phyloP scores from a whole-genome alignment of 2,888 invertebrate genomes.

The Oligia strigilis region DNA sequence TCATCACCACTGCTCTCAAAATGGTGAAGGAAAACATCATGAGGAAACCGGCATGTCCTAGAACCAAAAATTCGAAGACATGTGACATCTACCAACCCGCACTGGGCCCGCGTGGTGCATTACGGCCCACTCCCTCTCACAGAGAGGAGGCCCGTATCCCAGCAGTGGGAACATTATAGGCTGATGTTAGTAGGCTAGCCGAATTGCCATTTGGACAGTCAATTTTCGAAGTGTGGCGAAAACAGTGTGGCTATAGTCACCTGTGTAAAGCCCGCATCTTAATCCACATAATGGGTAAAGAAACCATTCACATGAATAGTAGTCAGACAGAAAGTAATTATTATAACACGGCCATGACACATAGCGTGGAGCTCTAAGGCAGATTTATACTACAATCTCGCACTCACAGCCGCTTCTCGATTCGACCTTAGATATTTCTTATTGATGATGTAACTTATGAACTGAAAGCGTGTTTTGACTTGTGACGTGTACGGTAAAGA shows the following conservation, averaged over 20 bases:
- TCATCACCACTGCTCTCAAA: too few relatives aligned
- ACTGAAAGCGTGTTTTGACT: conserved; percentile 24
- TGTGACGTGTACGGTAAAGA: not conserved
- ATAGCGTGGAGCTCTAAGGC: conserved; percentile 70
- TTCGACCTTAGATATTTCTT: conserved; percentile 73
- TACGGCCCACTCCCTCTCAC: too few relatives aligned
- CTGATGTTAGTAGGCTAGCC: not conserved
- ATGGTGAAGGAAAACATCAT: too few relatives aligned
- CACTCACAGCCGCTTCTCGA: conserved; percentile 75
- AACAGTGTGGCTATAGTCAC: not conserved
- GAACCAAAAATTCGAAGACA: too few relatives aligned
- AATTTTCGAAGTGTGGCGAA: not conserved
- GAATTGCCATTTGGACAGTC: not conserved
- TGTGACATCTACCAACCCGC: too few relatives aligned
- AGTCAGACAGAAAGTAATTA: conserved; percentile 63
- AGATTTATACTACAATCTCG: conserved; percentile 79
- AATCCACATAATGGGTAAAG: not conserved
- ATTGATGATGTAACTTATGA: conserved; percentile 55
- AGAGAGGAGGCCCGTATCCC: too few relatives aligned
- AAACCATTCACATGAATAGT: conserved; percentile 30
- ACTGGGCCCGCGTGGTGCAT: too few relatives aligned
- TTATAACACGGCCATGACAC: conserved; percentile 66
- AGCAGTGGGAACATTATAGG: too few relatives aligned
- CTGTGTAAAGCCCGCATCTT: not conserved
- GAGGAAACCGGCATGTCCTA: too few relatives aligned